A percentile compares a stretch with the other conserved stretches of the same genome.
These are phyloP conservation scores for Mobula birostris DNA, from an alignment of 2,113 vertebrate species.

Conservation along the genomic window DNA sequence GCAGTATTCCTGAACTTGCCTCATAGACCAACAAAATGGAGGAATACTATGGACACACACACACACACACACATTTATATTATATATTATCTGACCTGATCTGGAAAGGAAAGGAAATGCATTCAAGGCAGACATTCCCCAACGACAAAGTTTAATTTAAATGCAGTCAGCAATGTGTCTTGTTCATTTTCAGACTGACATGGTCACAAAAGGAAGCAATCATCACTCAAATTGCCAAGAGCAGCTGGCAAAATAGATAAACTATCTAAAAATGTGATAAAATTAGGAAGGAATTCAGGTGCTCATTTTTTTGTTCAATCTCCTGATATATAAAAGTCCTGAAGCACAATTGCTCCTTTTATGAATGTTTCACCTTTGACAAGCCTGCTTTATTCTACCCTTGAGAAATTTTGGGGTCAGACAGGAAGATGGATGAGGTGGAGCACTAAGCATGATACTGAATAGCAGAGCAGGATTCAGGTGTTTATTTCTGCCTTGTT, in stretches of 20 bases:
- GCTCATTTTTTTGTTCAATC: neutral
- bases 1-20: too few species aligned
- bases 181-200: neutral
- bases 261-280: neutral
- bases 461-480: too few species aligned
- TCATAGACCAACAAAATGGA: too few species aligned
- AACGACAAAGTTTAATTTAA: neutral
- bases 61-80: neutral
- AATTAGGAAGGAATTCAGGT: neutral
- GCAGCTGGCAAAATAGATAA: constrained; percentile 10
- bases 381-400: neutral
- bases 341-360: neutral
- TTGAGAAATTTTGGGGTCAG: too few species aligned
- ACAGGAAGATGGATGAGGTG: too few species aligned
- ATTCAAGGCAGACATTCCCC: neutral
- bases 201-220: neutral
- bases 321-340: neutral
- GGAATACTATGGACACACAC: neutral
- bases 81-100: neutral
- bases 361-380: neutral
- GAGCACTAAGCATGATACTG: too few species aligned
- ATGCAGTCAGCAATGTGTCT: neutral
- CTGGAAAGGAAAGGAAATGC: neutral
- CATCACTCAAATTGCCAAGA: neutral
- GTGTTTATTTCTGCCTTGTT: too few species aligned